Conservation (phyloP, 2,113 vertebrate genomes). For the Donacobius atricapilla region DNA sequence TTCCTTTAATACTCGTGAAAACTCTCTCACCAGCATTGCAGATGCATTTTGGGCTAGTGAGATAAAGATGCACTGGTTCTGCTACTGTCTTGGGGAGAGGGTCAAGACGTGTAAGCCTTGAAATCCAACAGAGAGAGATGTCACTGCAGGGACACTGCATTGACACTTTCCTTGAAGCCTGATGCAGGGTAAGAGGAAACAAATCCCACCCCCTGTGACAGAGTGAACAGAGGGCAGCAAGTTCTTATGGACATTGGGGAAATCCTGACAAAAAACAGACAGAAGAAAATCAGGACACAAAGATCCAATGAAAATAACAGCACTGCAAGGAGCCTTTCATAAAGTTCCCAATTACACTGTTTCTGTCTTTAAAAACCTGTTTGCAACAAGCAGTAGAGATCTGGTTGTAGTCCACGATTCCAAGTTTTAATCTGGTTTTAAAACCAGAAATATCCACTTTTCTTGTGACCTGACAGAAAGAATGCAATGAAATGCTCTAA, state of each 20-base stretch:
- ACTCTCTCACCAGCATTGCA: neutral
- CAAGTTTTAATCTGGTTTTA: conserved; percentile 35
- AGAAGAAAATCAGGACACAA: neutral
- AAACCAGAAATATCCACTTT: neutral
- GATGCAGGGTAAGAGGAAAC: neutral
- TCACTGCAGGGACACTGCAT: neutral
- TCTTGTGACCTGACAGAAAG: neutral
- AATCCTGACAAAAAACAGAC: neutral
- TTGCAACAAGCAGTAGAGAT: neutral
- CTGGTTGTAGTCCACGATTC: neutral
- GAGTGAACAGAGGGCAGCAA: neutral
- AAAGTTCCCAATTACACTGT: neutral
- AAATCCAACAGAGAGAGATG: neutral
- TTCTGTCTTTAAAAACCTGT: neutral
- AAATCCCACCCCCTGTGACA: neutral
- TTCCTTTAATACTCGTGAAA: neutral
- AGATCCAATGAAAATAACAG: neutral
- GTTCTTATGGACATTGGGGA: neutral
- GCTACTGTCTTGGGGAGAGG: neutral
- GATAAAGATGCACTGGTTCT: neutral
- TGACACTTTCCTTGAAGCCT: neutral
- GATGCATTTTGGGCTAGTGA: neutral
- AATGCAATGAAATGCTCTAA: conserved; percentile 1
- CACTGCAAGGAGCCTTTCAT: neutral
- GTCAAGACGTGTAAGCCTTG: neutral